Evolutionary conservation across 2,113 vertebrate genomes (phyloP), one percentile per base, ranked within the genome.

Genomic region (Drymodes brunneopygia): DNA sequence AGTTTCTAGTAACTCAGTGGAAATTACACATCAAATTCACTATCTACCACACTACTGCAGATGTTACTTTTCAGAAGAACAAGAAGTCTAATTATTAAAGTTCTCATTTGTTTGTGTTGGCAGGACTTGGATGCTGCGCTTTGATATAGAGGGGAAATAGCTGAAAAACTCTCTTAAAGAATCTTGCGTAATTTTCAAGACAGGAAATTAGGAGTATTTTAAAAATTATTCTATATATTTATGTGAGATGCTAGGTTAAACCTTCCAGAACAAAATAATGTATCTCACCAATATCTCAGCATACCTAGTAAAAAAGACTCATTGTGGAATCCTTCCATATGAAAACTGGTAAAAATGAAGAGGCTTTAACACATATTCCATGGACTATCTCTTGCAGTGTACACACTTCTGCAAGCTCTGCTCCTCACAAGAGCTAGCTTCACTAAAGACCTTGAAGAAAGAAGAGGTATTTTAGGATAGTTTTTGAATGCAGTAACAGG

Each of bases 21-120:
- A 87, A 89, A 87, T 22, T 15, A 31, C 24, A 67, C 28, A 91
- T 17, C 1, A 0, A 91, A 87, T 38, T 36, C 40, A 75, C 22
- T n/a, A 17, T 67, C 57, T 47, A 50, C 38, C n/a, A 10, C 8
- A 19, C 66, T 67, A 62, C 67, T 78, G 69, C 73, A 94, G 61
- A 87, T 69, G 57, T 67, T 81, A 72, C 62, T 91, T 91, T 67
- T 70, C 74, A 85, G 61, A 84, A 79, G 35, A 92, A 31, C 19
- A 75, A 54, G 11, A 51, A 82, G 42, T 48, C 31, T 6, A 36
- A 77, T 50, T 75, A 96, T 56, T 78, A 45, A 94, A 87, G 36
- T 79, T 87, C 70, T 79, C 56, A 47, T 82, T 88, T 90, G 51
- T 92, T 95, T 87, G 33, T 73, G 50, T 72, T 92, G 88, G 86